Evolutionary conservation across 2,888 invertebrate genomes (phyloP).

Genomic region (Ditylenchus weischeri): DNA sequence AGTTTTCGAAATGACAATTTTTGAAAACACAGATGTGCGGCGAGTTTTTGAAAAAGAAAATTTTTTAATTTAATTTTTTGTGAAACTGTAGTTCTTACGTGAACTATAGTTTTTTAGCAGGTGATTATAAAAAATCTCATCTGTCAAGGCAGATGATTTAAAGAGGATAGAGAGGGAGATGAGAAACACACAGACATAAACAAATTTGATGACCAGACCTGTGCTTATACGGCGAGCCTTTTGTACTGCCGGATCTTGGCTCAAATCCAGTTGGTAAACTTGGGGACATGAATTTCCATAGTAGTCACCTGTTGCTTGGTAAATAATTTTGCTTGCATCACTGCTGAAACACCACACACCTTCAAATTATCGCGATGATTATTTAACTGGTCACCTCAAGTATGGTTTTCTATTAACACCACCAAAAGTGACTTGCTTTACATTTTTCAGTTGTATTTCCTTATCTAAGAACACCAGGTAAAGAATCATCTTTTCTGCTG

Average conservation of each 20-base stretch:
- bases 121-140: no score
- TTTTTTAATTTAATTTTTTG: no score
- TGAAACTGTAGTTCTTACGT: no score
- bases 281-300: not conserved
- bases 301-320: not conserved
- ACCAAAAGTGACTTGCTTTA: not conserved
- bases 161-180: no score
- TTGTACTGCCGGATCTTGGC: not conserved
- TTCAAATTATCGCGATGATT: no score
- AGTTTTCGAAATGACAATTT: no score
- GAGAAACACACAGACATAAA: no score
- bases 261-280: constrained; percentile 4
- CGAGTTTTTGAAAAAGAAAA: no score
- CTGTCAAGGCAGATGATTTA: no score
- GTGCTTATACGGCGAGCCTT: constrained; percentile 3
- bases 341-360: not conserved
- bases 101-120: no score
- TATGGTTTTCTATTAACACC: not conserved
- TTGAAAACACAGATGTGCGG: no score
- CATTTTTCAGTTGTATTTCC: not conserved
- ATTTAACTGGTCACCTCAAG: not conserved
- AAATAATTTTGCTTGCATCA: not conserved
- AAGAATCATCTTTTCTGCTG: not conserved
- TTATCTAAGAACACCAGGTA: not conserved
- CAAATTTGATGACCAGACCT: not conserved